Conservation (phyloP, 2,888 invertebrate genomes). For the Lapara coniferarum region DNA sequence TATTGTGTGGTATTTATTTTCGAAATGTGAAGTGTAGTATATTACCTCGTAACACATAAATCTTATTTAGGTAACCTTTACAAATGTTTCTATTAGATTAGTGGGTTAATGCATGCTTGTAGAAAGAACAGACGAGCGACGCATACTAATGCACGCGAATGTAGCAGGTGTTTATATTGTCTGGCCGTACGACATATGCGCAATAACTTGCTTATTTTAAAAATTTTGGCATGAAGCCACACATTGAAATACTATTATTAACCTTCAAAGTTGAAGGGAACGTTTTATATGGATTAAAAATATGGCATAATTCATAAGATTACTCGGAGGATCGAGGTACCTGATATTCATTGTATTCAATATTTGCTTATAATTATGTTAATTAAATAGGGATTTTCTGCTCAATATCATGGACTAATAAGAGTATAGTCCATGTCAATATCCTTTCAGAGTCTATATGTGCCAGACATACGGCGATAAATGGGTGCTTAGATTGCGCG, state of each 20-base stretch:
- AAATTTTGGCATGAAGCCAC: no score
- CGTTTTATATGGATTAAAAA: no score
- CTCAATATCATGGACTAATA: no score
- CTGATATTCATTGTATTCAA: background rate
- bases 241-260: no score
- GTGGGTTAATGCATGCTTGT: slow-evolving; percentile 13
- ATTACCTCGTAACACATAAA: background rate
- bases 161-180: background rate
- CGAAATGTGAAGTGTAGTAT: background rate
- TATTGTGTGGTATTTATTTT: background rate
- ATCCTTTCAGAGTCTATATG: background rate
- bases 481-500: no score
- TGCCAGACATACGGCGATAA: no score
- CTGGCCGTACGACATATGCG: background rate
- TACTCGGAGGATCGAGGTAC: background rate
- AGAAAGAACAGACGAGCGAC: background rate
- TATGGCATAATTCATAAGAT: background rate
- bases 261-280: no score
- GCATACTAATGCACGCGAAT: slow-evolving; percentile 2
- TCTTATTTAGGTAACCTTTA: background rate
- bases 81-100: slow-evolving; percentile 13
- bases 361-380: background rate
- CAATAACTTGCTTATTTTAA: background rate
- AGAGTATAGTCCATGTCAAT: no score
- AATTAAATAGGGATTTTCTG: no score